Percentiles rank a stretch among this genome's conserved stretches.
phyloP scores from a whole-genome alignment of 2,888 invertebrate species.

The Caenorhabditis panamensis region DNA sequence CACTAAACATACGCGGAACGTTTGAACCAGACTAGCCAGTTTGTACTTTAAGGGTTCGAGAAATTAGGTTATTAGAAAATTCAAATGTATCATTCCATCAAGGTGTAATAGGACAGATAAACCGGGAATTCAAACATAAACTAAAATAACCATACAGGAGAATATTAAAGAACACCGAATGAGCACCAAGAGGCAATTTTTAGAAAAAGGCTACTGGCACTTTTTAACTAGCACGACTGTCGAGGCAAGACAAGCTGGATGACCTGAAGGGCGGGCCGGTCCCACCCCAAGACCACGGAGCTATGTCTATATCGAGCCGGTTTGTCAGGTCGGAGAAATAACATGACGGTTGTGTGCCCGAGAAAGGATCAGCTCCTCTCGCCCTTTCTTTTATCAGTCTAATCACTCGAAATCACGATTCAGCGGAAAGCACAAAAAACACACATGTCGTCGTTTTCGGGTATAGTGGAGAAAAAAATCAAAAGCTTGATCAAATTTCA shows the following conservation, averaged over 20 bases:
- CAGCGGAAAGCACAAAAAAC: slow-evolving; percentile 37
- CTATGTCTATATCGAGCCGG: slow-evolving; percentile 52
- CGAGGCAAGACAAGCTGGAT: not conserved
- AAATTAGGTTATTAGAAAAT: no score
- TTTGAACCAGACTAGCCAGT: slow-evolving; percentile 10
- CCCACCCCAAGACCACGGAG: slow-evolving; percentile 18
- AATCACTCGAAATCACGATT: slow-evolving; percentile 61
- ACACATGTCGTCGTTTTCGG: slow-evolving; percentile 26
- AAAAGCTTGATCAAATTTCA: not conserved
- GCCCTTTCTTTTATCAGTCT: slow-evolving; percentile 49
- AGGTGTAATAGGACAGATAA: no score
- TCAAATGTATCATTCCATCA: no score
- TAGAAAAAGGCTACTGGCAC: not conserved
- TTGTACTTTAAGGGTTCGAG: no score
- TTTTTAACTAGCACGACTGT: not conserved
- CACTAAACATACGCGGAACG: slow-evolving; percentile 44
- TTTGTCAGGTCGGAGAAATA: slow-evolving; percentile 24
- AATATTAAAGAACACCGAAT: no score
- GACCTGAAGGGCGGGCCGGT: slow-evolving; percentile 21
- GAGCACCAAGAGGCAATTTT: not conserved
- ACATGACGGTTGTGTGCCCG: slow-evolving; percentile 35
- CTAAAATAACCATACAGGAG: no score
- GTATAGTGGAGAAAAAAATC: slow-evolving; percentile 9
- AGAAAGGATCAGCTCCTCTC: slow-evolving; percentile 28
- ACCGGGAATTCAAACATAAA: no score